Percentiles rank a stretch among this genome's conserved stretches.
These are phyloP conservation scores for Heteromormyrus szaboi DNA, from an alignment of 2,797 vertebrate species.

Conservation along the genomic window DNA sequence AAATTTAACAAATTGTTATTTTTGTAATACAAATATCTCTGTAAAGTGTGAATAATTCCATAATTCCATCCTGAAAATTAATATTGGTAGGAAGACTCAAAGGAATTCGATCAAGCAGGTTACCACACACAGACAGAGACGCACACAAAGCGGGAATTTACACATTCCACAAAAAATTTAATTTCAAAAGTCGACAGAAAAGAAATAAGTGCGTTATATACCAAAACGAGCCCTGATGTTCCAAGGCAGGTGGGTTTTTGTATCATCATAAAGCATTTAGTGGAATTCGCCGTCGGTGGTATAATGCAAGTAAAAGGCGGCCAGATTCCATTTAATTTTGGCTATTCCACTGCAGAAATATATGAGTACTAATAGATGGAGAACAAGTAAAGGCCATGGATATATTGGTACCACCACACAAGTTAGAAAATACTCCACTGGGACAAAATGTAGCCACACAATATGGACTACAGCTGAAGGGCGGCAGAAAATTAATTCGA, in stretches of 20 bases:
- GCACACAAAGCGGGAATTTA: not conserved
- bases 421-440: not conserved
- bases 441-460: not conserved
- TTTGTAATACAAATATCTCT: not conserved
- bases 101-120: not conserved
- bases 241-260: not conserved
- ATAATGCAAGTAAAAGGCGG: not conserved
- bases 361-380: not conserved
- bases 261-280: not conserved
- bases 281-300: not conserved
- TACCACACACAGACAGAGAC: not conserved
- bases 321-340: not conserved
- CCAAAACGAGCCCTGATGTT: not conserved
- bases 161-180: not conserved
- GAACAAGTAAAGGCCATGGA: not conserved
- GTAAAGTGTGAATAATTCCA: not conserved
- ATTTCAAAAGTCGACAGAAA: not conserved
- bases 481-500: not conserved
- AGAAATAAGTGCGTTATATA: not conserved
- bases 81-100: not conserved
- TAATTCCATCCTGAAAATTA: not conserved
- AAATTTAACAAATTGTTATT: not conserved
- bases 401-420: not conserved
- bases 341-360: too few species aligned
- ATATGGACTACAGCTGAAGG: not conserved